Evolutionary conservation across 37 sponge, comb jelly and placozoan genomes (phyloP).

Genomic region (Eunapius fragilis): DNA sequence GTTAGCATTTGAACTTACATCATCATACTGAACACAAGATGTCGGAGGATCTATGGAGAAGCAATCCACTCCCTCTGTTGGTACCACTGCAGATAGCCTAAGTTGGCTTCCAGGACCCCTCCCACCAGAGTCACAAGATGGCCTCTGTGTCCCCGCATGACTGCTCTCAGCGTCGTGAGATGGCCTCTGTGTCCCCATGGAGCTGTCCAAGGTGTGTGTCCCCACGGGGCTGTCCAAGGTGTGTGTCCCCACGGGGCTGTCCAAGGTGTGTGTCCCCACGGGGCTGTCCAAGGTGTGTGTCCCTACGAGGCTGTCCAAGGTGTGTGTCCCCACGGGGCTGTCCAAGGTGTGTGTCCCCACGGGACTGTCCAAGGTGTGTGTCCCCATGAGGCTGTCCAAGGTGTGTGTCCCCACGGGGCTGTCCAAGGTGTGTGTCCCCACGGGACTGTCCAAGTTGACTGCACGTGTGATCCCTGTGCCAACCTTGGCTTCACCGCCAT

Average conservation of each 20-base stretch:
- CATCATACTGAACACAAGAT: background rate
- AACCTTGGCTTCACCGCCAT: background rate
- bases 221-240: background rate
- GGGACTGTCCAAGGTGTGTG: background rate
- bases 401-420: too few species aligned
- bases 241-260: too few species aligned
- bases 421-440: too few species aligned
- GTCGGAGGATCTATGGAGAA: background rate
- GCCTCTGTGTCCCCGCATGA: background rate
- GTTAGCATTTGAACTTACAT: too few species aligned
- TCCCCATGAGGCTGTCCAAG: background rate
- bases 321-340: background rate
- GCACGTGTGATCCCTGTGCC: background rate
- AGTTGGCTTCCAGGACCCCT: background rate
- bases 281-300: too few species aligned
- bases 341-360: background rate
- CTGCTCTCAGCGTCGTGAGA: background rate
- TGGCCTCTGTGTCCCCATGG: background rate
- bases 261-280: background rate
- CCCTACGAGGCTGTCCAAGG: too few species aligned
- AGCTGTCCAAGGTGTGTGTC: background rate
- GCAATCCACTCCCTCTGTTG: background rate
- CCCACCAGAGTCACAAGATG: background rate
- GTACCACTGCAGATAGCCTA: background rate
- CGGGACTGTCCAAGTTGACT: too few species aligned